Base-by-base conservation (phyloP, 2,888 invertebrate genomes). In the Acanthopleura granulata region DNA sequence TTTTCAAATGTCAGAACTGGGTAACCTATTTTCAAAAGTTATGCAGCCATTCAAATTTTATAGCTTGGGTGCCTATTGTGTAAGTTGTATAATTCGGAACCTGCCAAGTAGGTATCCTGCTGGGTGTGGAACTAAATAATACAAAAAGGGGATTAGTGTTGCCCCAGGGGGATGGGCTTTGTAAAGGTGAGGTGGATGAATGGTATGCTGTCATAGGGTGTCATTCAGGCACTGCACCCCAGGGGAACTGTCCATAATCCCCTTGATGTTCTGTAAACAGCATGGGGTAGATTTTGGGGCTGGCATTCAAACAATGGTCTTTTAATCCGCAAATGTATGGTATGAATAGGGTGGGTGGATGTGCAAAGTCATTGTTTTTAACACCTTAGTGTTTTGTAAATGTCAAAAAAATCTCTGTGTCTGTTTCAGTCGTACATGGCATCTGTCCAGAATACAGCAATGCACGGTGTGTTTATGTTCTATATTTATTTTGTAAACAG, bases 401-500 rank as follows among this genome's bases (percentile, higher is more conserved):
- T 40, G 40, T 40, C 40, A 3, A 40, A 40, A 40, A 40, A 40
- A 40, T 40, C 9, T 40, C 9, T 6, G 40, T 40, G 3, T 40
- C 3, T 40, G 40, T 40, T 3, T 40, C 40, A 40, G 40, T 40
- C 40, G 9, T 9, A 40, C 9, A 40, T 40, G 40, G 40, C 40
- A 40, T 40, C 40, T 40, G 40, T 40, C 9, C 40, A 40, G 9
- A n/a, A n/a, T n/a, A n/a, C n/a, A n/a, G n/a, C n/a, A n/a, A n/a
- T n/a, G n/a, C n/a, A n/a, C n/a, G n/a, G n/a, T n/a, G n/a, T n/a
- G n/a, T n/a, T n/a, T 40, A 6, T 40, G 40, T 40, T 40, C 40
- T 66, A 22, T 66, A 27, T 27, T 1, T 66, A 16, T 66, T 66
- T 66, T 66, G 12, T 71, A 81, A 85, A 85, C 73, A 84, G 82